Conservation (phyloP, 2,797 vertebrate species). For the Oceanodroma leucorhoa region DNA sequence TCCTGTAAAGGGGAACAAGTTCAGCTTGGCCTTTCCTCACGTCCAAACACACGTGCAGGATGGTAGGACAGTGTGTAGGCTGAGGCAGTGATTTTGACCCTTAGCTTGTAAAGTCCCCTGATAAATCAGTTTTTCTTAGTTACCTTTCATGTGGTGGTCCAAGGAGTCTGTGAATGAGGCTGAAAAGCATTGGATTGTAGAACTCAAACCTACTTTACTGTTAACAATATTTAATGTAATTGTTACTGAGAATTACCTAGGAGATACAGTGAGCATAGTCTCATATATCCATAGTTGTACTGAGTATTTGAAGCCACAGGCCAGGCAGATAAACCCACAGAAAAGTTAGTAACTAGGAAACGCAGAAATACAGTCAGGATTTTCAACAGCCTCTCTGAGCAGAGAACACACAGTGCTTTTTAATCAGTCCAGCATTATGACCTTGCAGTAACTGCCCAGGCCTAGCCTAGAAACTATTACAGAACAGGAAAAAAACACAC, state of each 20-base stretch:
- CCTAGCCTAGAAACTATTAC: not conserved
- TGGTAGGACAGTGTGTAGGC: accelerated
- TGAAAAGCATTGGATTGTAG: not conserved
- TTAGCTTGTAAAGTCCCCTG: accelerated
- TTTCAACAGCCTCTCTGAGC: not conserved
- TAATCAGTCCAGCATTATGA: not conserved
- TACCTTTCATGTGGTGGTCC: not conserved
- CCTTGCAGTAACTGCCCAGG: not conserved
- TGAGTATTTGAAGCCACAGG: not conserved
- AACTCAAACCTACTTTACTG: not conserved
- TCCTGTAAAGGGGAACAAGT: not conserved
- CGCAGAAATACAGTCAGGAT: not conserved
- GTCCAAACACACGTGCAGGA: accelerated
- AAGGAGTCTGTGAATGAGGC: not conserved
- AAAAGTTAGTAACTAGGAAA: not conserved
- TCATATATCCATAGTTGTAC: accelerated
- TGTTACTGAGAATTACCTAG: not conserved
- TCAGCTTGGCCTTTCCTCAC: not conserved
- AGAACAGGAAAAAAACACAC: not conserved
- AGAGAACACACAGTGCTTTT: not conserved
- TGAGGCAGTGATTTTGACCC: not conserved
- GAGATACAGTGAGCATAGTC: not conserved
- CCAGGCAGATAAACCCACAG: not conserved
- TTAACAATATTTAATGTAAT: not conserved
- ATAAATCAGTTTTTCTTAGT: not conserved